phyloP scores from a whole-genome alignment of 2,888 invertebrate species.

The Brachyopa scutellaris region DNA sequence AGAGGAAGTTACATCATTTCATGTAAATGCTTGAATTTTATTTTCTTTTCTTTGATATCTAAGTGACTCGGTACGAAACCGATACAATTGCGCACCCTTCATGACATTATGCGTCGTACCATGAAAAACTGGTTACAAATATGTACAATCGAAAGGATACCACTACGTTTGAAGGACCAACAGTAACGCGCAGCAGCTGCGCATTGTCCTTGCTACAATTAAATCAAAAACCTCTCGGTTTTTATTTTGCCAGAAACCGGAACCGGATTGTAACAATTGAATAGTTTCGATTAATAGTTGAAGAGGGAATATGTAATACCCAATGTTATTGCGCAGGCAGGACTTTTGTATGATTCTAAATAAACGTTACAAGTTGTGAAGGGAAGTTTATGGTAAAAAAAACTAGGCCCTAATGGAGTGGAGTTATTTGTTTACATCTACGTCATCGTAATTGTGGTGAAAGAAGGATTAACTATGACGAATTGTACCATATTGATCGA shows the following conservation, averaged over 20 bases:
- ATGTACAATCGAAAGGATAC: not conserved
- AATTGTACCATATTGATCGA: no score
- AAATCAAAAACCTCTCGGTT: not conserved
- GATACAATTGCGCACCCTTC: not conserved
- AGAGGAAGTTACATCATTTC: constrained; percentile 46
- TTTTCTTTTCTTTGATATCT: not conserved
- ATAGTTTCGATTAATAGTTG: constrained; percentile 37
- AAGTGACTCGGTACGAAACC: no score
- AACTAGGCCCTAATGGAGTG: not conserved
- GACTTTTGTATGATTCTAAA: not conserved
- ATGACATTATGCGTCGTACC: constrained; percentile 12
- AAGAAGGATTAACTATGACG: no score
- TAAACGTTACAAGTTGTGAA: constrained; percentile 35
- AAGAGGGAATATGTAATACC: not conserved
- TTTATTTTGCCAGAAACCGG: constrained; percentile 34
- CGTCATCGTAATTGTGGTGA: not conserved
- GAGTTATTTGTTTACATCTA: constrained; percentile 4
- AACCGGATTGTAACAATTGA: constrained; percentile 30
- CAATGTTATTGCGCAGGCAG: constrained; percentile 25
- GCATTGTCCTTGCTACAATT: constrained; percentile 29
- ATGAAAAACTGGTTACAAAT: not conserved
- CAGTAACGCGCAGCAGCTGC: constrained; percentile 45
- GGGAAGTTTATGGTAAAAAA: constrained; percentile 4
- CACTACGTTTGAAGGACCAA: constrained; percentile 15
- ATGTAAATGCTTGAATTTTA: not conserved